Evolutionary conservation across 2,888 invertebrate genomes (phyloP), one percentile per base, ranked within the genome.

Genomic region (Mystacides longicornis): DNA sequence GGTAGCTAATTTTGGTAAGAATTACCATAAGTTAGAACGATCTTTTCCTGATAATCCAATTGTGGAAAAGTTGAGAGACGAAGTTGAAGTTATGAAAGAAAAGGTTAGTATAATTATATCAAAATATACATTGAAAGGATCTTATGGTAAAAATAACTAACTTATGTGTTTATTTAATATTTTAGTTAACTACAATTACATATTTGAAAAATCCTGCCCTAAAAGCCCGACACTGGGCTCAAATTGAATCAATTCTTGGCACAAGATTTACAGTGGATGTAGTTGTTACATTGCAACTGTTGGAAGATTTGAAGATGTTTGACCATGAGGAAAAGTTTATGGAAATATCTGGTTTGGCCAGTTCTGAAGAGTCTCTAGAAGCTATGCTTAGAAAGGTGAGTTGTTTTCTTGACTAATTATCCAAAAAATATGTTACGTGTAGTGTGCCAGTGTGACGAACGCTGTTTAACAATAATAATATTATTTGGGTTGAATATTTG

Each of bases 291-390:
- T 72, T 93, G 16, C 77, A 79, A 14, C 71, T 81, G 21, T 78
- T 93, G 48, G 86, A 88, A 57, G 81, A 85, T 1, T 73, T 87
- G 3, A 80, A 85, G n/a, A 87, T 86, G 0, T 92, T 92, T 70
- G 81, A 81, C 49, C 82, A 83, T 64, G 81, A 83, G 0, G 81
- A 86, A 9, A 82, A 86, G 59, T 70, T 95, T 16, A 86, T 88
- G 81, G 91, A 93, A 66, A 83, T 94, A 7, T 88, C 93, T 0
- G 87, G 86, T 0, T 89, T 91, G 67, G 94, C 94, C 0, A 91
- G 89, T 63, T 91, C 93, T 2, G 94, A 95, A 68, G 86, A 87
- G 2, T 86, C 87, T 4, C 77, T 94, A 11, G 93, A 94, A 70
- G 72, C 74, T 5, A 78, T 93, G 65, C 73, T 94, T 4, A 88